Percentiles rank a stretch among this genome's conserved stretches.
Evolutionary conservation across 2,113 vertebrate genomes (phyloP).

Genomic region (Felis catus): DNA sequence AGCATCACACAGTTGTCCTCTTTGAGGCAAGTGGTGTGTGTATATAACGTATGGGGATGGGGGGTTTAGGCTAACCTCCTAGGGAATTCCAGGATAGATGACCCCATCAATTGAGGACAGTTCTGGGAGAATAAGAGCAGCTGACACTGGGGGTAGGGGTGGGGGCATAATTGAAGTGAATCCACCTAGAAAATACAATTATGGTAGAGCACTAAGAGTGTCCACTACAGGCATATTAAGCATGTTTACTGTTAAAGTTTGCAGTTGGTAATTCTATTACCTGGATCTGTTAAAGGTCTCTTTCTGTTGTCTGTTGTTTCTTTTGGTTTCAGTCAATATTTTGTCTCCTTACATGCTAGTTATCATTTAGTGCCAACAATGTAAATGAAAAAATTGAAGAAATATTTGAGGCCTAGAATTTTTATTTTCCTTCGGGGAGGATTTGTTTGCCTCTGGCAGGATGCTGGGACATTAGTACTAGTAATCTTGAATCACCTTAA

Average conservation of each 20-base stretch:
- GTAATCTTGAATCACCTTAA: background rate
- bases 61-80: background rate
- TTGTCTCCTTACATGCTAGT: background rate
- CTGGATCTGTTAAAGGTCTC: background rate
- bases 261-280: background rate
- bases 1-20: background rate
- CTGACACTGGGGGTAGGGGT: background rate
- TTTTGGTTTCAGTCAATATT: background rate
- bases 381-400: background rate
- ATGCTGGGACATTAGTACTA: background rate
- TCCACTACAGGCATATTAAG: background rate
- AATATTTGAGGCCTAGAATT: background rate
- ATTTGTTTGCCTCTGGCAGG: background rate
- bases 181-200: background rate
- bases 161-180: background rate
- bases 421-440: background rate
- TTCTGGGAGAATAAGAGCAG: background rate
- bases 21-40: background rate
- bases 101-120: background rate
- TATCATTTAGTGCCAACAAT: background rate
- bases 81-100: background rate
- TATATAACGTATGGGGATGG: background rate
- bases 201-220: background rate
- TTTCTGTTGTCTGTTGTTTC: background rate
- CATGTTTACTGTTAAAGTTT: background rate